Percentiles rank a stretch among this genome's conserved stretches.
phyloP scores from a whole-genome alignment of 1,140 invertebrate species.

The Zaprionus inermis region DNA sequence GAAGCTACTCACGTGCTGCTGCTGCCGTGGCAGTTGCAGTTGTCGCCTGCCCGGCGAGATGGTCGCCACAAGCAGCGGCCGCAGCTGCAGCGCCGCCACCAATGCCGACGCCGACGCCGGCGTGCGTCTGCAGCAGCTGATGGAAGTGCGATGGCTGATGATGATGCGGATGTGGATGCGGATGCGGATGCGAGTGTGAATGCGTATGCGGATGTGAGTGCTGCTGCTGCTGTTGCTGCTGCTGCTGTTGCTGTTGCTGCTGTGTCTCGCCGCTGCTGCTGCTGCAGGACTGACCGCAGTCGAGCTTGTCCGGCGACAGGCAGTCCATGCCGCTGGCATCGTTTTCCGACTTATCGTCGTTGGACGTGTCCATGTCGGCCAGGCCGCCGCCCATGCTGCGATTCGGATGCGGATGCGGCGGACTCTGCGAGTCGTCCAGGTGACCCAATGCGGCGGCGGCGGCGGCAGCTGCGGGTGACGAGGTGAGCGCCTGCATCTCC shows the following conservation, averaged over 20 bases:
- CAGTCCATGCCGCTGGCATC: constrained; percentile 81
- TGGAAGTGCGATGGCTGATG: constrained; percentile 69
- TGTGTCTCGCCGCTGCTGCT: constrained; percentile 53
- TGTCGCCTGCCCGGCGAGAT: constrained; percentile 65
- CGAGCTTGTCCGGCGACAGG: constrained; percentile 71
- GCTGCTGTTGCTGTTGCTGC: constrained; percentile 36
- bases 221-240: constrained; percentile 57
- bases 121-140: constrained; percentile 68
- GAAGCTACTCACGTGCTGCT: constrained; percentile 61
- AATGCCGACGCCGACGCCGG: constrained; percentile 56
- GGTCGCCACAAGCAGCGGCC: constrained; percentile 68
- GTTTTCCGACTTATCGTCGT: constrained; percentile 78
- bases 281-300: constrained; percentile 66
- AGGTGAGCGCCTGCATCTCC: constrained; percentile 91
- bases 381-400: constrained; percentile 70
- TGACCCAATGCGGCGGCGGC: constrained; percentile 54
- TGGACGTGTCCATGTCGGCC: constrained; percentile 82
- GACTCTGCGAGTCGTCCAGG: constrained; percentile 77
- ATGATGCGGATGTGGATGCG: constrained; percentile 60
- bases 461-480: constrained; percentile 63
- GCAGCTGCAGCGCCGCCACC: constrained; percentile 46
- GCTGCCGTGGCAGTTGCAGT: constrained; percentile 73
- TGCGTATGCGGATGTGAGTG: constrained; percentile 43
- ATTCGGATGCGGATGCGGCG: constrained; percentile 49
- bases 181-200: constrained; percentile 47